Evolutionary conservation across 2,113 vertebrate species (phyloP).

Genomic region (Galbula dea): DNA sequence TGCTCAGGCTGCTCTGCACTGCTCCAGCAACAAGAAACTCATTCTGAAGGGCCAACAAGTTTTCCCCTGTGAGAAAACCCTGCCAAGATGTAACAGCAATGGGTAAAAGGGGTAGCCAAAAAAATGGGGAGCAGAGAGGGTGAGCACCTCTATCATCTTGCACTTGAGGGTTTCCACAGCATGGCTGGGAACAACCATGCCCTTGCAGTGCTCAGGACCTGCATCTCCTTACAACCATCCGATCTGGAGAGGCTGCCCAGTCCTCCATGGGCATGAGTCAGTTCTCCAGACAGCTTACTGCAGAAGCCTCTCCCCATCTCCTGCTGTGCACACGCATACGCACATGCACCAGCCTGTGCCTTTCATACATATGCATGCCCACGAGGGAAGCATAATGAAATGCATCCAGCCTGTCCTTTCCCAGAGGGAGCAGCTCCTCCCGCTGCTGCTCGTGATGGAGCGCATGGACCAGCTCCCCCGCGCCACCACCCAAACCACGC

Average conservation of each 20-base stretch:
- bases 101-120: neutral
- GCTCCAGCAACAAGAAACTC: conserved; percentile 27
- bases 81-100: fast-evolving
- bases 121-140: fast-evolving
- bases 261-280: fast-evolving
- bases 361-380: neutral
- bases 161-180: fast-evolving
- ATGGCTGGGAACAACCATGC: neutral
- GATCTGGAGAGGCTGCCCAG: neutral
- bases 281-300: neutral
- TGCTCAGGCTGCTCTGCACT: neutral
- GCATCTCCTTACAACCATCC: fast-evolving
- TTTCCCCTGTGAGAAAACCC: neutral
- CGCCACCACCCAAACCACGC: fast-evolving
- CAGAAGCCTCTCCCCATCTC: neutral
- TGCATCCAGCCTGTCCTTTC: neutral
- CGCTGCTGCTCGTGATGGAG: neutral
- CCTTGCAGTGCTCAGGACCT: fast-evolving
- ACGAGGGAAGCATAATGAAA: neutral
- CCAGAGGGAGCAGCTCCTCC: neutral
- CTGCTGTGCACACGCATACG: neutral
- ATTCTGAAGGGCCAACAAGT: neutral
- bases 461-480: neutral
- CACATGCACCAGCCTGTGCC: neutral
- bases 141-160: fast-evolving